Evolutionary conservation across 2,113 vertebrate species (phyloP), one percentile per base, ranked within the genome.

Genomic region (Acanthochromis polyacanthus): DNA sequence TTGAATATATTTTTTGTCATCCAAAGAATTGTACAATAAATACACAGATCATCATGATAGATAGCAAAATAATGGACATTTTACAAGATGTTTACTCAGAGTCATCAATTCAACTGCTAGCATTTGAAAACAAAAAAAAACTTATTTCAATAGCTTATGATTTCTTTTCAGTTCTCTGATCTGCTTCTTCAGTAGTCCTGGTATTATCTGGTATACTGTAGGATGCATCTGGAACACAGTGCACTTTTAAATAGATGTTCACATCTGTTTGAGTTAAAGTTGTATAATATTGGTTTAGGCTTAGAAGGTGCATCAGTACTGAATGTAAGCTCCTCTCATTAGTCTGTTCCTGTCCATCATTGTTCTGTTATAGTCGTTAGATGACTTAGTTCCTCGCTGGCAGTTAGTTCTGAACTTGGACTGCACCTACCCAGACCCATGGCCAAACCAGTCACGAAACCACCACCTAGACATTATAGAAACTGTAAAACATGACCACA

Each of bases 401-500:
- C 0, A 56, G 73, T 88, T 90, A 85, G 71, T 80, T 56, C 9
- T 64, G 56, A 46, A 9, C 19, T 52, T 36, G 9, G 6, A 36
- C 16, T 28, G n/a, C 50, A 93, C 92, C 88, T 90, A 93, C 92
- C 92, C 7, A 88, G 63, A 87, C 19, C 58, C 46, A 86, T 82
- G 82, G 72, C 9, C 56, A 83, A 81, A 81, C 53, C 86, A 78
- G 90, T 67, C 46, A 58, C 14, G 66, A 22, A 89, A 25, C 43
- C 75, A 2, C 68, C 81, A 90, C 89, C 92, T 91, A 84, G 64
- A 89, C 56, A 83, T 88, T 77, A 92, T 14, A 90, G 48, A 92
- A 83, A 91, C 91, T 93, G 89, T 55, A 92, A 91, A 85, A 93
- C 80, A 91, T 89, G 75, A 89, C 69, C 45, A 84, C 0, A 2